Evolutionary conservation across 1,140 invertebrate species (phyloP).

Genomic region (Phenacoccus solenopsis): DNA sequence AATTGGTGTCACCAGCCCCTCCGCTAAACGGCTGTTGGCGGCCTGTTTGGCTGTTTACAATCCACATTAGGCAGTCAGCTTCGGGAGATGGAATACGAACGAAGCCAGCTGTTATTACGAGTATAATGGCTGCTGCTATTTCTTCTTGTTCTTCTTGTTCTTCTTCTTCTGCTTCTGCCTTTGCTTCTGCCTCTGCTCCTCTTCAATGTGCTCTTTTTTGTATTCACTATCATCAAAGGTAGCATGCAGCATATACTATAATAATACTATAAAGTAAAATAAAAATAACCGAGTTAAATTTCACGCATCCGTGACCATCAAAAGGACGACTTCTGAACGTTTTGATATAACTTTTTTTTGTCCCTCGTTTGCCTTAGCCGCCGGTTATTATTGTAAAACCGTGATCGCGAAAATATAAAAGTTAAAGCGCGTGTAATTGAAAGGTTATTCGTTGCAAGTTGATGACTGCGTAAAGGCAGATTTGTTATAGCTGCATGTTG

Average conservation of each 20-base stretch:
- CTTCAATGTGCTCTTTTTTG: neutral
- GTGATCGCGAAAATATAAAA: neutral
- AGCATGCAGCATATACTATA: neutral
- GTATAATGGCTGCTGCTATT: neutral
- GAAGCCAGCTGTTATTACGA: constrained; percentile 1
- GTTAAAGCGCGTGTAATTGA: neutral
- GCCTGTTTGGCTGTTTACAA: constrained; percentile 16
- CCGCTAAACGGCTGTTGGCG: constrained; percentile 12
- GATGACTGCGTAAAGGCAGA: no score
- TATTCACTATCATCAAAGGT: constrained; percentile 5
- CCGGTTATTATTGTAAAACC: neutral
- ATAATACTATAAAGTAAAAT: neutral
- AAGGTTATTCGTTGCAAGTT: no score
- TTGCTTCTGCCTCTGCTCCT: neutral
- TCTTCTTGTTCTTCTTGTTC: neutral
- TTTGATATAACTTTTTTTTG: neutral
- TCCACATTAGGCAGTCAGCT: constrained; percentile 13
- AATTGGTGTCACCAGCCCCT: constrained; percentile 16
- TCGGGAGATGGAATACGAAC: neutral
- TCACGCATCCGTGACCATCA: constrained; percentile 12
- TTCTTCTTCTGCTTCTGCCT: neutral
- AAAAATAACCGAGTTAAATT: constrained; percentile 17
- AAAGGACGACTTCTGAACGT: constrained; percentile 10
- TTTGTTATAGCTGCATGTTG: no score
- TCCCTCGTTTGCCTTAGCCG: neutral